Evolutionary conservation across 2,797 vertebrate genomes (phyloP), one percentile per base, ranked within the genome.

Genomic region (Passerculus sandwichensis): DNA sequence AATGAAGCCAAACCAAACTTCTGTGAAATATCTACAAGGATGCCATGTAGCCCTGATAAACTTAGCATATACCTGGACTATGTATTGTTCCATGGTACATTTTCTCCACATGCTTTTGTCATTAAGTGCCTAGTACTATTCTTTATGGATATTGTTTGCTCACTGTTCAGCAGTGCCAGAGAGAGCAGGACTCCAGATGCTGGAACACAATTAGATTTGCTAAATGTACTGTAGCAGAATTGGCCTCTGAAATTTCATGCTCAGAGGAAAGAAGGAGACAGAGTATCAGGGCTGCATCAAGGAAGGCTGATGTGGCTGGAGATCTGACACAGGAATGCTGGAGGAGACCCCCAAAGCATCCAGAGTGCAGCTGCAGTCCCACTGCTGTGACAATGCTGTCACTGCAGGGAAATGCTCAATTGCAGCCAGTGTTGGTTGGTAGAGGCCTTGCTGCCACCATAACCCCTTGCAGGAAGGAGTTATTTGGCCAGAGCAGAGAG

Each of bases 121-220:
- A 61, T 48, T 4, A 5, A 85, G 30, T 77, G 44, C 75, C 27
- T 77, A 74, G 75, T 72, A 74, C 57, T 78, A 69, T 47, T 81
- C 82, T 84, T 86, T 77, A 83, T 81, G 70, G 59, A 23, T 47
- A 53, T 45, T 83, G 61, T 87, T 94, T 91, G 44, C 70, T 94
- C 30, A 51, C 53, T 74, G 72, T 67, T 88, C 77, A 72, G 66
- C 56, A 48, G 59, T 69, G 47, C 50, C 82, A 86, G 82, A 71
- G 44, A 83, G 50, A 91, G 65, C 82, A 92, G 57, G 65, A 65
- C 76, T 94, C 69, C 85, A 95, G 91, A 94, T 81, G 85, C 85
- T 92, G 79, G 54, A 72, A 30, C n/a, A 80, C 79, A 96, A 94
- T 94, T 92, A 65, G n/a, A 89, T 96, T 94, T 96, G 27, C 44